Conservation (phyloP, 2,113 vertebrate genomes). For the Furnarius figulus region DNA sequence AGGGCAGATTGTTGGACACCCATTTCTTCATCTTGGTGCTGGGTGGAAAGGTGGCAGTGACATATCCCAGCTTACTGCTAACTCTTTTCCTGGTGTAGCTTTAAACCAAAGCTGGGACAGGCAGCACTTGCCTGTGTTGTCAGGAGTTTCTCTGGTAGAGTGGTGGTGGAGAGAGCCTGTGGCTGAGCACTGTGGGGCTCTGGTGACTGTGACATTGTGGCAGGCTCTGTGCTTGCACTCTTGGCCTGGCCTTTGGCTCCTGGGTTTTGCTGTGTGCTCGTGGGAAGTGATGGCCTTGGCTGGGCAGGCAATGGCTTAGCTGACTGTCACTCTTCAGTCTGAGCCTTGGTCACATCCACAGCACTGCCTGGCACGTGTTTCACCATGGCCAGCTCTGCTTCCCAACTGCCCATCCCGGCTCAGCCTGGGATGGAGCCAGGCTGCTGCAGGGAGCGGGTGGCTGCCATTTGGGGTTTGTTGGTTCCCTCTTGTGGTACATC, state of each 20-base stretch:
- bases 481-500: slow-evolving; percentile 24
- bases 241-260: neutral
- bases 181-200: neutral
- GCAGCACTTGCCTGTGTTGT: neutral
- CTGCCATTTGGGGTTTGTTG: neutral
- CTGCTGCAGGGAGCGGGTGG: neutral
- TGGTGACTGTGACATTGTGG: neutral
- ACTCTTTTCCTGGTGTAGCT: neutral
- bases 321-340: neutral
- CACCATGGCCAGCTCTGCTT: neutral
- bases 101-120: neutral
- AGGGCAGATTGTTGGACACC: neutral
- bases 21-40: neutral
- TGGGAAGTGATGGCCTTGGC: neutral
- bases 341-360: neutral
- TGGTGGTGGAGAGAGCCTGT: neutral
- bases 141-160: neutral
- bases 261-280: neutral
- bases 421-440: neutral
- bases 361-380: accelerated
- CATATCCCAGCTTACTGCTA: neutral
- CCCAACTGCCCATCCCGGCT: neutral
- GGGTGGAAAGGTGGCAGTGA: neutral
- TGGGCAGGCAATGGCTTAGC: neutral
- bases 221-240: neutral